A percentile compares a stretch with the other conserved stretches of the same genome.
phyloP scores from a whole-genome alignment of 2,888 invertebrate genomes.

The Lysandra bellargus region DNA sequence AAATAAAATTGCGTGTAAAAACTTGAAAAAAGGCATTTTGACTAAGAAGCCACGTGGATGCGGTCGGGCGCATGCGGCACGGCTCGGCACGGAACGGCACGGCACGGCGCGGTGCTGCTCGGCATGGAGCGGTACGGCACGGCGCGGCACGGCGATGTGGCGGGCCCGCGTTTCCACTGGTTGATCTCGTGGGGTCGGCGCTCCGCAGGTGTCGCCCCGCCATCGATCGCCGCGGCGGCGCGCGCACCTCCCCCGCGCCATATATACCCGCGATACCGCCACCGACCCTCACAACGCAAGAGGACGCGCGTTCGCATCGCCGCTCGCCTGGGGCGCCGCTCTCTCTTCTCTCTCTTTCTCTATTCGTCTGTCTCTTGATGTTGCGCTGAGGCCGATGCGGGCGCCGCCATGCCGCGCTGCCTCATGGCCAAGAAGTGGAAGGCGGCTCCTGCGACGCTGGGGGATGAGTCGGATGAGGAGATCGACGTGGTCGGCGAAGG shows the following conservation, averaged over 20 bases:
- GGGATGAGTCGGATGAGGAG: conserved; percentile 86
- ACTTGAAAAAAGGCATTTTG: not conserved
- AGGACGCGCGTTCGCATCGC: conserved; percentile 75
- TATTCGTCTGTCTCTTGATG: conserved; percentile 78
- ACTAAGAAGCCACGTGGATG: not conserved
- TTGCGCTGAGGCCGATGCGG: conserved; percentile 78
- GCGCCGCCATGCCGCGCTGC: conserved; percentile 93
- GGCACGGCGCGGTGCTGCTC: conserved; percentile 36
- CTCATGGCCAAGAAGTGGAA: conserved; percentile 98
- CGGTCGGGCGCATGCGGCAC: not conserved
- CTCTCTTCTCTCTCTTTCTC: conserved; percentile 79
- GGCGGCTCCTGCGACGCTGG: conserved; percentile 82
- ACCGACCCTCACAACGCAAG: conserved; percentile 78
- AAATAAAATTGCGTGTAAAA: not conserved
- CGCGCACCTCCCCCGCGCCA: conserved; percentile 67
- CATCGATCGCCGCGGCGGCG: conserved; percentile 71
- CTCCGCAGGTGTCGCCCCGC: conserved; percentile 62
- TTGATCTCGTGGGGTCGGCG: conserved; percentile 53
- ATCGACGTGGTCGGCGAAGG: conserved; percentile 94
- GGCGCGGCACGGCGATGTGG: conserved; percentile 43
- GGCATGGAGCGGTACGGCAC: not conserved
- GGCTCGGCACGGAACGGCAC: not conserved
- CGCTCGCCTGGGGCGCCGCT: conserved; percentile 79
- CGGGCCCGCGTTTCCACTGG: conserved; percentile 58
- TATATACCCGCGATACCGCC: conserved; percentile 72